Percentiles rank a stretch among this genome's conserved stretches.
Evolutionary conservation across 2,797 vertebrate genomes (phyloP).

Genomic region (Sandelia bainsii): DNA sequence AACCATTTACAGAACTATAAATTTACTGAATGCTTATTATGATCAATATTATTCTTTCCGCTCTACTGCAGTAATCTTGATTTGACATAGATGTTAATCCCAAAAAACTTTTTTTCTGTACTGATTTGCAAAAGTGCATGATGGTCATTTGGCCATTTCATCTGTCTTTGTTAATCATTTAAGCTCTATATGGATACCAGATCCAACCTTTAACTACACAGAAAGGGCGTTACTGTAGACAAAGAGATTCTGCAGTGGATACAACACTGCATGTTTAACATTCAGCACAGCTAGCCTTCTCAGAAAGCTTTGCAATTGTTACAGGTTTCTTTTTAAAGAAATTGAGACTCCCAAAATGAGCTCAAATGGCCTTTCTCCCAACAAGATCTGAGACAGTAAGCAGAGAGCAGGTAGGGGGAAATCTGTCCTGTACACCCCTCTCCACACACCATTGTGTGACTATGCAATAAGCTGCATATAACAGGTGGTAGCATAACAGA

Average conservation of each 20-base stretch:
- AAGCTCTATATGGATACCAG: slow-evolving; percentile 70
- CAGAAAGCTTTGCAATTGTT: slow-evolving; percentile 80
- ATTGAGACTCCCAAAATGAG: slow-evolving; percentile 71
- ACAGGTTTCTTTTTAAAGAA: slow-evolving; percentile 73
- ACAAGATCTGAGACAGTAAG: slow-evolving; percentile 63
- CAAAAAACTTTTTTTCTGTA: slow-evolving; percentile 50
- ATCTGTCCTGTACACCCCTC: slow-evolving; percentile 20
- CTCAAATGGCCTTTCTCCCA: slow-evolving; percentile 69
- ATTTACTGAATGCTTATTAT: slow-evolving; percentile 48
- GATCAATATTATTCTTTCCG: slow-evolving; percentile 55
- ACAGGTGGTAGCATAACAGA: slow-evolving; percentile 56
- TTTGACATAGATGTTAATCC: slow-evolving; percentile 61
- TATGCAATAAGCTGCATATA: slow-evolving; percentile 70
- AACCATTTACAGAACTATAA: slow-evolving; percentile 57
- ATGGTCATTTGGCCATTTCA: slow-evolving; percentile 64
- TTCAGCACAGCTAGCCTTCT: slow-evolving; percentile 78
- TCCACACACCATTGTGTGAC: slow-evolving; percentile 47
- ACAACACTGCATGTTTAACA: slow-evolving; percentile 75
- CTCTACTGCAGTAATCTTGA: slow-evolving; percentile 59
- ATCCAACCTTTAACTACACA: slow-evolving; percentile 72
- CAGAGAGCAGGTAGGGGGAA: slow-evolving; percentile 50
- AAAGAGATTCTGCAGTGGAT: slow-evolving; percentile 71
- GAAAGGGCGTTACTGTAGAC: slow-evolving; percentile 70
- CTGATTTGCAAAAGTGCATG: slow-evolving; percentile 66
- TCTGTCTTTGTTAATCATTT: slow-evolving; percentile 57